Percentiles rank a stretch among this genome's conserved stretches.
Evolutionary conservation across 1,140 invertebrate genomes (phyloP).

Genomic region (Heliconius eleuchia): DNA sequence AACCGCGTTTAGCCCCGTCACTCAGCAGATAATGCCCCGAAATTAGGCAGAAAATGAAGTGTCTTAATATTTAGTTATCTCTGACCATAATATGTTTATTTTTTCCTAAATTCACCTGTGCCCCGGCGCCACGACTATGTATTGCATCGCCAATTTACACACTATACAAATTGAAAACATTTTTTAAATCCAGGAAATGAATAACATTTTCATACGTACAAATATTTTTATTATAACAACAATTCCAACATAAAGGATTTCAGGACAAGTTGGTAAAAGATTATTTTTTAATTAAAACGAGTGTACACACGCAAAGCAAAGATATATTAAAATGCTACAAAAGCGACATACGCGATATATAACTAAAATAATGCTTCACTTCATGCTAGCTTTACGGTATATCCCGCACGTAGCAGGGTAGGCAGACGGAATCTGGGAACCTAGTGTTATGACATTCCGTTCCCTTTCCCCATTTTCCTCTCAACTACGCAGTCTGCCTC

Average conservation of each 20-base stretch:
- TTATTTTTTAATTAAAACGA: neutral
- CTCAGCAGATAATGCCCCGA: too few relatives aligned
- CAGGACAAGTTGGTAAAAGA: constrained; percentile 6
- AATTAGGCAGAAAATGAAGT: too few relatives aligned
- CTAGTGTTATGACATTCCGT: too few relatives aligned
- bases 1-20: too few relatives aligned
- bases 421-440: too few relatives aligned
- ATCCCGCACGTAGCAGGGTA: too few relatives aligned
- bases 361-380: neutral
- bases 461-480: too few relatives aligned
- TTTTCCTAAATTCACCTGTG: too few relatives aligned
- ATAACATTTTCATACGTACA: neutral
- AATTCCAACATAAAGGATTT: neutral
- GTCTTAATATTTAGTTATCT: too few relatives aligned
- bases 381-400: neutral
- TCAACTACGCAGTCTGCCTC: neutral
- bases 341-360: neutral
- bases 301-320: constrained; percentile 9
- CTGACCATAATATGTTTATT: too few relatives aligned
- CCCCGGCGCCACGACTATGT: too few relatives aligned
- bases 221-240: neutral
- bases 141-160: too few relatives aligned
- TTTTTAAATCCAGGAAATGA: neutral
- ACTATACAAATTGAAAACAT: neutral
- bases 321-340: constrained; percentile 3